Evolutionary conservation across 2,888 invertebrate species (phyloP), one percentile per base, ranked within the genome.

Genomic region (Drosophila seclusa): DNA sequence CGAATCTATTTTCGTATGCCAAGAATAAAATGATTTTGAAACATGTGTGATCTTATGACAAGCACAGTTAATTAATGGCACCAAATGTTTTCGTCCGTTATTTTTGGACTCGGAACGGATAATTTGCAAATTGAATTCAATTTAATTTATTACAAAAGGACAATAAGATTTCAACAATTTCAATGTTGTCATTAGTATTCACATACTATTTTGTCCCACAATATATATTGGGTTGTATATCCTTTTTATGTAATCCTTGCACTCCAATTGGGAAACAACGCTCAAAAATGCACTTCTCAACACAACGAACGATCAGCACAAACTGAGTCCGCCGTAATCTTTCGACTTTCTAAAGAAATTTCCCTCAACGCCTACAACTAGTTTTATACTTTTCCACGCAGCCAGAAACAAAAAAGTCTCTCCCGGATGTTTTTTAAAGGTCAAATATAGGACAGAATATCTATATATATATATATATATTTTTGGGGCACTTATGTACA

Each of bases 341-440:
- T 65, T 64, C 27, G 70, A 73, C 64, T 76, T 75, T 73, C 76
- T 73, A 67, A 87, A 83, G 82, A 89, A 84, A 87, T 78, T 82
- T 89, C 66, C 73, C 54, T 38, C 77, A 77, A 80, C 89, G 87
- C 84, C 87, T 86, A 88, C 87, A 87, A 89, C 79, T 83, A 74
- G 73, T 74, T 74, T 89, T 81, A 76, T 76, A 79, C 81, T 78
- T 89, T 84, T 80, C 74, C 83, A 76, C 79, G 73, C 79, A 73
- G 67, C 74, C 61, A 65, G 67, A 58, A 69, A 32, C n/a, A 36
- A 49, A 63, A 57, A 74, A 58, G 58, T 64, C 68, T 32, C 64
- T 77, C 82, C 81, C 77, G 81, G 78, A 75, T 76, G 53, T 48
- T 69, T 77, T 79, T 78, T 16, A 38, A 76, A 89, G 87, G 87